Evolutionary conservation across 1,140 invertebrate species (phyloP).

Genomic region (Pinna nobilis): DNA sequence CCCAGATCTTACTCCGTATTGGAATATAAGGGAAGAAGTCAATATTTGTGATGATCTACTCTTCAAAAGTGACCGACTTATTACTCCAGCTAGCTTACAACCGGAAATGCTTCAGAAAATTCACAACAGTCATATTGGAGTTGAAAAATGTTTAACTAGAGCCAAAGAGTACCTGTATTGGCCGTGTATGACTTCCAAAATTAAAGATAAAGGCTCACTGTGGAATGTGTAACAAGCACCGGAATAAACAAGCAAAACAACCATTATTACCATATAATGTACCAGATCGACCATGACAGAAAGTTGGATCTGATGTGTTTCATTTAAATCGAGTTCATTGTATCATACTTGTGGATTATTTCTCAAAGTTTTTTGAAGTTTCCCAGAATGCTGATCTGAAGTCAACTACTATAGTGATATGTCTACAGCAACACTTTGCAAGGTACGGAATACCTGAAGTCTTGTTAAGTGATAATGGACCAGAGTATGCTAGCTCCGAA

Average conservation of each 20-base stretch:
- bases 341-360: constrained; percentile 17
- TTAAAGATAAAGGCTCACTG: constrained; percentile 32
- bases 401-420: not conserved
- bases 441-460: constrained; percentile 12
- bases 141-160: constrained; percentile 42
- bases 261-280: constrained; percentile 3
- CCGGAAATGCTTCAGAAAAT: constrained; percentile 40
- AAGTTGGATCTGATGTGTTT: constrained; percentile 25
- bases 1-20: not conserved
- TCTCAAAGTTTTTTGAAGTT: constrained; percentile 4
- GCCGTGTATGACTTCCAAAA: constrained; percentile 52
- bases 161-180: constrained; percentile 46
- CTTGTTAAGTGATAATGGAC: constrained; percentile 8
- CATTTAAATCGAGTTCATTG: not conserved
- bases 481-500: constrained; percentile 2
- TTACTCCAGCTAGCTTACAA: constrained; percentile 36
- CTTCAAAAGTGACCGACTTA: constrained; percentile 37
- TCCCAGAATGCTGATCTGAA: not conserved
- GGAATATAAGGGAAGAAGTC: constrained; percentile 2
- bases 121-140: constrained; percentile 44
- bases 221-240: constrained; percentile 9
- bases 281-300: constrained; percentile 14
- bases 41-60: not conserved
- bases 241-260: constrained; percentile 16
- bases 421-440: not conserved